phyloP scores from a whole-genome alignment of 92 coral and sea anemone genomes.

The Parazoanthus darwini region DNA sequence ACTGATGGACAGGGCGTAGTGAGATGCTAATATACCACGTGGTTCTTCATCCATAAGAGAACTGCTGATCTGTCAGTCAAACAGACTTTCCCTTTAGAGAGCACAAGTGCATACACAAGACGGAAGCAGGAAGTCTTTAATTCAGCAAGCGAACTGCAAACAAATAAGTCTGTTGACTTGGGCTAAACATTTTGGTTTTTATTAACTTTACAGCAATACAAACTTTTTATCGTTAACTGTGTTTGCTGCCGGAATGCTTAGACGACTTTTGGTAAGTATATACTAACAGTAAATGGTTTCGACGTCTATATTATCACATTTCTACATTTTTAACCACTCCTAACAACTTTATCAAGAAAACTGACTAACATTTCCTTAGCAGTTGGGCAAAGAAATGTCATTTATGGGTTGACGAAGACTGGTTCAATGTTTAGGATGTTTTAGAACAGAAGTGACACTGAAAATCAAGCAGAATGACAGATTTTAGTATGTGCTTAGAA shows the following conservation, averaged over 20 bases:
- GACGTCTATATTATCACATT: too few relatives aligned
- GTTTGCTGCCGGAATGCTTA: not conserved
- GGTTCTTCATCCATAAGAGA: not conserved
- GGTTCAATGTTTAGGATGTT: not conserved
- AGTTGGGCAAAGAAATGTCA: not conserved
- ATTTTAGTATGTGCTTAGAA: too few relatives aligned
- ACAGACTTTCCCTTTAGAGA: not conserved
- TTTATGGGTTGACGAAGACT: too few relatives aligned
- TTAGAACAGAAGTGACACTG: not conserved
- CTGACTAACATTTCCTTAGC: too few relatives aligned
- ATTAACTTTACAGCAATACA: not conserved
- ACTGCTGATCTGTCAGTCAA: not conserved
- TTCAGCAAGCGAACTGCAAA: too few relatives aligned
- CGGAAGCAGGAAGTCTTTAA: not conserved
- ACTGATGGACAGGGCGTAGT: not conserved
- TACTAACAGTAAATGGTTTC: not conserved
- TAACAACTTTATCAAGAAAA: not conserved
- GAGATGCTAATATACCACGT: not conserved
- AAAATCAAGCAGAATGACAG: not conserved
- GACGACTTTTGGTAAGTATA: not conserved
- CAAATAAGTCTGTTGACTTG: not conserved
- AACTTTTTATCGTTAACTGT: not conserved
- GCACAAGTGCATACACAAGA: not conserved
- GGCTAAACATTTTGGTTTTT: not conserved
- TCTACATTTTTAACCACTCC: not conserved